Evolutionary conservation across 2,113 vertebrate genomes (phyloP), one percentile per base, ranked within the genome.

Genomic region (Felis chaus): DNA sequence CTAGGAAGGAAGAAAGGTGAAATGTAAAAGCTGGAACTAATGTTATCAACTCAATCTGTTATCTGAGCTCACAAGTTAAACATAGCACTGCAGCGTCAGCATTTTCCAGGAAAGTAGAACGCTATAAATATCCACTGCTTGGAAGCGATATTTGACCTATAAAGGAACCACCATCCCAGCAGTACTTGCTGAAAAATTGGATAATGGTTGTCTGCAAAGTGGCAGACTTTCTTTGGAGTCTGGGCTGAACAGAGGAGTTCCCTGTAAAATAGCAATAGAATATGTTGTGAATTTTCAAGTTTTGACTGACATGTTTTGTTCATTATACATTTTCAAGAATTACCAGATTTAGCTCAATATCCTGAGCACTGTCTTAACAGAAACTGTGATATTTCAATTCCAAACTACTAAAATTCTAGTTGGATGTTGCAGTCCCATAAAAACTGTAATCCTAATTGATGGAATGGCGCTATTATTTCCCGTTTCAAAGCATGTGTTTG

Each of bases 1-100:
- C 23, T 73, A 68, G 69, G 36, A 96, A 96, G 81, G 63, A 86
- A 94, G 79, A 92, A 91, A 92, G 96, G 71, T 61, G 69, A 97
- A 94, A 89, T 83, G 45, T 94, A 90, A 95, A 94, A 80, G 23
- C 33, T 89, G 55, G 21, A 96, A 83, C 55, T 89, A 94, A 97
- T 53, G 29, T 89, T 97, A 97, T 95, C 95, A 95, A 50, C 78
- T 36, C 85, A 73, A 94, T 95, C 93, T 96, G 93, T 97, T 94
- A 93, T 85, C 50, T 91, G 63, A 98, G 36, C 86, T 95, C n/a
- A n/a, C 82, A 95, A 97, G 97, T 95, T 97, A 98, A 97, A 96
- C 69, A 93, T 94, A 95, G 91, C 41, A 69, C 55, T 83, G 91
- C 79, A 76, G 19, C 89, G 89, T 97, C 95, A 98, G 98, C 97